Conservation (phyloP, 2,888 invertebrate genomes). For the Drosophila rellima region DNA sequence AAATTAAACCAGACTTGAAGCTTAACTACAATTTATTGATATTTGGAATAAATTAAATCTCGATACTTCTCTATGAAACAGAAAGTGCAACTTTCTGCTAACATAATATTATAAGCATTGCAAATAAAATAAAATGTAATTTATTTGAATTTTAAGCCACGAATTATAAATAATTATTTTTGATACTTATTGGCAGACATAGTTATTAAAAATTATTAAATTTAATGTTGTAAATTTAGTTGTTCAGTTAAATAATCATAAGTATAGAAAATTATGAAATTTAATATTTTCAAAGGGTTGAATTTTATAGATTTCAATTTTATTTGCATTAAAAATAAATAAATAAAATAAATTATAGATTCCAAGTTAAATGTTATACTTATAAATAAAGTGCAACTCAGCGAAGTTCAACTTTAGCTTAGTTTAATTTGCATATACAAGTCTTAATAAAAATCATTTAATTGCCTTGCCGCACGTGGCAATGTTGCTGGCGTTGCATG, state of each 20-base stretch:
- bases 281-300: not conserved
- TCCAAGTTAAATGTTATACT: not conserved
- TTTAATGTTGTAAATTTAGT: not conserved
- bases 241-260: not conserved
- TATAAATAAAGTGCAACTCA: not conserved
- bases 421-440: slow-evolving; percentile 23
- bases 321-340: not conserved
- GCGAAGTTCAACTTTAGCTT: not conserved
- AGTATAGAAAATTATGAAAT: not conserved
- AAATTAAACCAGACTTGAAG: not conserved
- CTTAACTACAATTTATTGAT: not conserved
- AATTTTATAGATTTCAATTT: not conserved
- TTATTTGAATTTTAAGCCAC: not conserved
- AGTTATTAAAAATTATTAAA: not conserved
- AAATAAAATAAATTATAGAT: not conserved
- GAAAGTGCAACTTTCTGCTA: no score
- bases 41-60: not conserved
- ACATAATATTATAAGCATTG: not conserved
- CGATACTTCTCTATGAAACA: not conserved
- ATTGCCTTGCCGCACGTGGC: slow-evolving; percentile 48
- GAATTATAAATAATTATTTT: not conserved
- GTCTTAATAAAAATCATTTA: slow-evolving; percentile 30
- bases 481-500: slow-evolving; percentile 17
- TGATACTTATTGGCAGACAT: not conserved
- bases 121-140: not conserved